Evolutionary conservation across 2,888 invertebrate species (phyloP).

Genomic region (Drosophila melanosoma): DNA sequence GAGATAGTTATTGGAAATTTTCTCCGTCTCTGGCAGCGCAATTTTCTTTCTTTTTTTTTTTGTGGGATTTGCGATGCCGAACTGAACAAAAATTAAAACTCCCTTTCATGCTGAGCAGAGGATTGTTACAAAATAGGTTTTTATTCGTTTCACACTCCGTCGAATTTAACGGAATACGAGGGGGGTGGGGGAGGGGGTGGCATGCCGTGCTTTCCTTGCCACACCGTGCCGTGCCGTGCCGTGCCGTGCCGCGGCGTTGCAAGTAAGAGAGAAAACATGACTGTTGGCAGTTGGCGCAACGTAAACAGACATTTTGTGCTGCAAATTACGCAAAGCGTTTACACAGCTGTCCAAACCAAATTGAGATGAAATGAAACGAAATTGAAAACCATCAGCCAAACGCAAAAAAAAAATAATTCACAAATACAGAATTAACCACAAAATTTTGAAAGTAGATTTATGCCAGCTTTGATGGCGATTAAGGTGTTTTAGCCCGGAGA

Average conservation of each 20-base stretch:
- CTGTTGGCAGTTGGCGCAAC: not conserved
- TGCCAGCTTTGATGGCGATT: slow-evolving; percentile 33
- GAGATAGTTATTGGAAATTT: slow-evolving; percentile 65
- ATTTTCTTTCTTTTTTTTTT: slow-evolving; percentile 25
- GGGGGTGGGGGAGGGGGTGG: not conserved
- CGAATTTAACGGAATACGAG: slow-evolving; percentile 6
- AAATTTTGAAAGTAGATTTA: slow-evolving; percentile 26
- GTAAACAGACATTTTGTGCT: slow-evolving; percentile 3
- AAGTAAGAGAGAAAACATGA: not conserved
- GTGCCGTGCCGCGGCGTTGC: not conserved
- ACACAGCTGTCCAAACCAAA: slow-evolving; percentile 28
- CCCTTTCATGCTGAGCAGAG: slow-evolving; percentile 23
- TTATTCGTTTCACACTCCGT: slow-evolving; percentile 29
- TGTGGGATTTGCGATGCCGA: slow-evolving; percentile 31
- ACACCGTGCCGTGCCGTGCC: not conserved
- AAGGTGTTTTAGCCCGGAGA: slow-evolving; percentile 8
- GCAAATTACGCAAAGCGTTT: slow-evolving; percentile 32
- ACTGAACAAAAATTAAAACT: slow-evolving; percentile 47
- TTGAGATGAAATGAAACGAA: slow-evolving; percentile 15
- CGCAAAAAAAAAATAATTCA: not conserved
- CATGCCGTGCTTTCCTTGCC: not conserved
- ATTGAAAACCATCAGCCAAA: slow-evolving; percentile 15
- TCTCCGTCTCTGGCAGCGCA: slow-evolving; percentile 12
- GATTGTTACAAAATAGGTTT: slow-evolving; percentile 57
- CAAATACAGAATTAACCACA: slow-evolving; percentile 18